Evolutionary conservation across 2,113 vertebrate genomes (phyloP).

Genomic region (Pelusios castaneus): DNA sequence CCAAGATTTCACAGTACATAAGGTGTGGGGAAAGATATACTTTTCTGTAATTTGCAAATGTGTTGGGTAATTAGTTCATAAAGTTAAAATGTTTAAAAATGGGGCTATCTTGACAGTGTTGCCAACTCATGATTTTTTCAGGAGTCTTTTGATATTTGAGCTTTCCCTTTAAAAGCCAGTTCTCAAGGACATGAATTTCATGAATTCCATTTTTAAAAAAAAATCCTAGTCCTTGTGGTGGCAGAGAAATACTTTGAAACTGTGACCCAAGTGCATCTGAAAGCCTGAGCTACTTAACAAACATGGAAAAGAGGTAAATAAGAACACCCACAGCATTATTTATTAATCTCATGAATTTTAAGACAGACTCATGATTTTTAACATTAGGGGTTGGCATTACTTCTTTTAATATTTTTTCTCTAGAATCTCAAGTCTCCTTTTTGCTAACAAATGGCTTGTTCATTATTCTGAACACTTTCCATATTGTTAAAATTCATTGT

Average conservation of each 20-base stretch:
- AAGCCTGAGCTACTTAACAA: not conserved
- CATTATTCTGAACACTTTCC: not conserved
- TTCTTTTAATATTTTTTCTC: not conserved
- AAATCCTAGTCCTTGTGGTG: not conserved
- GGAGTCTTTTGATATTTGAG: not conserved
- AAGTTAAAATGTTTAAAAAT: not conserved
- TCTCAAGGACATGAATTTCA: not conserved
- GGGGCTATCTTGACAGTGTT: not conserved
- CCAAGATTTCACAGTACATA: not conserved
- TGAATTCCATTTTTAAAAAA: not conserved
- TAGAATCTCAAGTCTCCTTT: not conserved
- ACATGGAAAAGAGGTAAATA: not conserved
- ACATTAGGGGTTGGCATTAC: not conserved
- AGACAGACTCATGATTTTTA: not conserved
- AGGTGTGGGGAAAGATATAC: not conserved
- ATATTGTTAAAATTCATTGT: not conserved
- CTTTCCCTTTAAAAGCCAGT: not conserved
- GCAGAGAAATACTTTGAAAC: not conserved
- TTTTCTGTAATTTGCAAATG: not conserved
- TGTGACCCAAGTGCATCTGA: accelerated
- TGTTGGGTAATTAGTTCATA: not conserved
- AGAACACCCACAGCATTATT: not conserved
- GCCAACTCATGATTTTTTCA: not conserved
- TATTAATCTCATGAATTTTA: not conserved
- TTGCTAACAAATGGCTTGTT: not conserved